Evolutionary conservation across 2,113 vertebrate genomes (phyloP).

Genomic region (Microcebus griseorufus): DNA sequence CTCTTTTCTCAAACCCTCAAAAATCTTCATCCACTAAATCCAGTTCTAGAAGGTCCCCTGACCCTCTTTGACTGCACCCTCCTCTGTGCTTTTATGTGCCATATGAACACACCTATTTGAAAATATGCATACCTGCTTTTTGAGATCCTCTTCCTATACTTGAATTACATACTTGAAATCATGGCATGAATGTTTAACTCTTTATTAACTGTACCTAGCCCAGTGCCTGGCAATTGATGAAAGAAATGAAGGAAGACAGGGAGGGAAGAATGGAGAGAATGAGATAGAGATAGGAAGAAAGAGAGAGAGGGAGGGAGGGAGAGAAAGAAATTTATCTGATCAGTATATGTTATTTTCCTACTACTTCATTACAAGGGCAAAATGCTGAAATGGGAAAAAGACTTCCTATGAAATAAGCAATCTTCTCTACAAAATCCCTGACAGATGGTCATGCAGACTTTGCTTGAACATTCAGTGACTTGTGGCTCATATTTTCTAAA

Average conservation of each 20-base stretch:
- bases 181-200: background rate
- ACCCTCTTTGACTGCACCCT: background rate
- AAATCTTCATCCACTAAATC: background rate
- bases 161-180: background rate
- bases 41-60: background rate
- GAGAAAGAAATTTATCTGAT: background rate
- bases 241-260: background rate
- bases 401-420: constrained; percentile 21
- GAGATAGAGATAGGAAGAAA: background rate
- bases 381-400: background rate
- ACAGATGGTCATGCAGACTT: constrained; percentile 61
- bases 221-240: background rate
- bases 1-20: background rate
- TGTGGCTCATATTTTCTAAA: constrained; percentile 33
- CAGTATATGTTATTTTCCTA: background rate
- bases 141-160: background rate
- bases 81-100: background rate
- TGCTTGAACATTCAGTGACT: constrained; percentile 43
- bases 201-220: background rate
- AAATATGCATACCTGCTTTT: background rate
- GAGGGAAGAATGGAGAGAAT: accelerated
- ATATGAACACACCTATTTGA: background rate
- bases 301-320: too few species aligned
- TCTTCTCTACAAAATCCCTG: constrained; percentile 38
- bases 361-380: background rate